A percentile compares a stretch with the other conserved stretches of the same genome.
These are phyloP conservation scores for Tadarida brasiliensis DNA, from an alignment of 2,797 vertebrate genomes.

Conservation along the genomic window DNA sequence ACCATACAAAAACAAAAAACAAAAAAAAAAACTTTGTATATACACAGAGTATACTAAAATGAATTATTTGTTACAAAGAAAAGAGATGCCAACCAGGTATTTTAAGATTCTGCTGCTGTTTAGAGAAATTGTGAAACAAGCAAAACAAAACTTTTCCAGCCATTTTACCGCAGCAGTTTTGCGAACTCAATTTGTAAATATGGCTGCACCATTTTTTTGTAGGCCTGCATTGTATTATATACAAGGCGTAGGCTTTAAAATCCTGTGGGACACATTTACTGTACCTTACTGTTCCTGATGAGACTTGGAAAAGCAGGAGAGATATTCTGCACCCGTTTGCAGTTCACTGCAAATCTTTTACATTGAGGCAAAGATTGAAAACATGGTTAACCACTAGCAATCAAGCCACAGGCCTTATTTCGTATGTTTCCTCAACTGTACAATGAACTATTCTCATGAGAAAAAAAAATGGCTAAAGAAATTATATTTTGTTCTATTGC, in stretches of 20 bases:
- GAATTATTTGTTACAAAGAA: conserved; percentile 95
- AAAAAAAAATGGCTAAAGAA: conserved; percentile 95
- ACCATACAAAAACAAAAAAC: conserved; percentile 71
- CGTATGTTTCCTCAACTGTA: conserved; percentile 99
- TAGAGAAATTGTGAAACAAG: conserved; percentile 91
- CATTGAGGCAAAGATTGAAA: conserved; percentile 95
- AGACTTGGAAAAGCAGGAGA: conserved; percentile 94
- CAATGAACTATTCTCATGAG: conserved; percentile 96
- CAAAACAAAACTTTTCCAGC: conserved; percentile 89
- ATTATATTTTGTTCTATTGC: conserved; percentile 99
- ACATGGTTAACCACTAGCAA: conserved; percentile 99
- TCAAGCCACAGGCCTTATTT: conserved; percentile 99
- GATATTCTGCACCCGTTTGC: conserved; percentile 92
- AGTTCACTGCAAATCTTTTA: conserved; percentile 92
- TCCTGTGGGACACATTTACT: conserved; percentile 94
- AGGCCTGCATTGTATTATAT: conserved; percentile 97
- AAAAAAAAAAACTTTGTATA: conserved; percentile 93
- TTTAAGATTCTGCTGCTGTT: conserved; percentile 97
- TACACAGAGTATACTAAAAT: conserved; percentile 95
- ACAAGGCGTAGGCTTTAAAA: conserved; percentile 93
- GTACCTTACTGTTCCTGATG: conserved; percentile 94
- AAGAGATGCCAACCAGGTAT: conserved; percentile 97
- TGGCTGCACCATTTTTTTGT: conserved; percentile 93
- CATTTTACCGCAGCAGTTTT: conserved; percentile 94
- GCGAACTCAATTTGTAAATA: conserved; percentile 97